Conservation (phyloP, 2,797 vertebrate genomes). For the Tadarida brasiliensis region DNA sequence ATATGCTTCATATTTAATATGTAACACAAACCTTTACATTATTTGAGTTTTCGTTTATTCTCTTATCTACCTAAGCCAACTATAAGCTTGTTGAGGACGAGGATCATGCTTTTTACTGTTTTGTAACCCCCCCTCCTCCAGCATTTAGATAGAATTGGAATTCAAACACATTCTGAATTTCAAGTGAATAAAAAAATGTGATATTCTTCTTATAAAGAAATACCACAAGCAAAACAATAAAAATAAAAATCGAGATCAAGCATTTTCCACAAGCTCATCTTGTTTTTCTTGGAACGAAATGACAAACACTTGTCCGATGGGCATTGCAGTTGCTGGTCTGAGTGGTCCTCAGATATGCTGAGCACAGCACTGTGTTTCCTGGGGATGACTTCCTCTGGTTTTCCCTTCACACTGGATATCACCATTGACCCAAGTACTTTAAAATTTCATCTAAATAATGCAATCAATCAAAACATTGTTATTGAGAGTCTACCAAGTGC, state of each 20-base stretch:
- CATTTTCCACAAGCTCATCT: neutral
- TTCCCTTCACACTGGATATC: neutral
- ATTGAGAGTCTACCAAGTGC: neutral
- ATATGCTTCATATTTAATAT: neutral
- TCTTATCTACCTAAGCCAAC: neutral
- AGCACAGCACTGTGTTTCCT: neutral
- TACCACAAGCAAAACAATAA: neutral
- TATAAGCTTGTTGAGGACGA: neutral
- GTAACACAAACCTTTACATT: neutral
- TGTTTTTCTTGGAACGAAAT: neutral
- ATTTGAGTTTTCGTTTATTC: slow-evolving; percentile 1
- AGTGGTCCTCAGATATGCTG: neutral
- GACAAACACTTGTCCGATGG: neutral
- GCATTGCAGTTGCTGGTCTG: neutral
- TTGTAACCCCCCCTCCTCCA: neutral
- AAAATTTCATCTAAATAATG: slow-evolving; percentile 31
- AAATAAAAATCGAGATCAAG: neutral
- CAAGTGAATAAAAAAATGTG: neutral
- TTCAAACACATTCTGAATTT: slow-evolving; percentile 39
- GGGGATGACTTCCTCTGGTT: neutral
- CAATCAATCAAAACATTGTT: neutral
- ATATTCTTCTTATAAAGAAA: neutral
- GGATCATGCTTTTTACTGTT: neutral
- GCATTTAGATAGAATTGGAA: neutral
- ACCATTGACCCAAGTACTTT: neutral